These are phyloP conservation scores for Pungitius pungitius DNA, from an alignment of 2,113 vertebrate species.

Conservation along the genomic window DNA sequence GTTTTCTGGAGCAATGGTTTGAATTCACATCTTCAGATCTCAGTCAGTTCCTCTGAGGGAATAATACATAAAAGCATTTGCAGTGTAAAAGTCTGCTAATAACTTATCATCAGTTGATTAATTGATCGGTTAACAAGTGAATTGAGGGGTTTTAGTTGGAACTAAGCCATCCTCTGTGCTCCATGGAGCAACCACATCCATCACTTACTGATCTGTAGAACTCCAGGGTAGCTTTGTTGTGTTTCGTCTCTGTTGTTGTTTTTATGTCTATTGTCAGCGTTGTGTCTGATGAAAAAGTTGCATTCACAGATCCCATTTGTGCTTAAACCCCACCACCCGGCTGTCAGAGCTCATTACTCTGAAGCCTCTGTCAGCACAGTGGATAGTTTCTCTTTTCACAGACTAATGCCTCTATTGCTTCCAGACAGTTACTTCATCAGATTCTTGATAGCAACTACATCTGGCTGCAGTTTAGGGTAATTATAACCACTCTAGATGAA, in stretches of 20 bases:
- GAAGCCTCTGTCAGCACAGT: conserved; percentile 6
- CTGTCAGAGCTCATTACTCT: conserved; percentile 41
- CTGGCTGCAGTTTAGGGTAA: not conserved
- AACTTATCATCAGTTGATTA: not conserved
- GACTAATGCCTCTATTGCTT: not conserved
- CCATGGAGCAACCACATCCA: not conserved
- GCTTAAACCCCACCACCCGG: not conserved
- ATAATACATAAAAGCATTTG: not conserved
- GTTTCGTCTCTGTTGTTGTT: conserved; percentile 11
- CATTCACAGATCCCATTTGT: conserved; percentile 33
- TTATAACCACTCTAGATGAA: conserved; percentile 1
- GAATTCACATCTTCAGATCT: not conserved
- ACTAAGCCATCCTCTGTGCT: not conserved
- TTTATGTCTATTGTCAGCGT: conserved; percentile 11
- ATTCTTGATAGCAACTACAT: conserved; percentile 10
- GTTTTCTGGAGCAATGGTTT: not conserved
- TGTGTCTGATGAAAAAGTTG: conserved; percentile 37
- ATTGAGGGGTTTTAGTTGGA: not conserved
- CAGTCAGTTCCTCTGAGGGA: not conserved
- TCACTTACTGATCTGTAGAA: not conserved
- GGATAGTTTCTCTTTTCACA: conserved; percentile 3
- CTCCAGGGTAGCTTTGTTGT: not conserved
- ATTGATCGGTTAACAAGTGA: not conserved
- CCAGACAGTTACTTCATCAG: conserved; percentile 1
- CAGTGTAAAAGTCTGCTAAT: not conserved